Conservation (phyloP, 2,888 invertebrate genomes). For the Oligia strigilis region DNA sequence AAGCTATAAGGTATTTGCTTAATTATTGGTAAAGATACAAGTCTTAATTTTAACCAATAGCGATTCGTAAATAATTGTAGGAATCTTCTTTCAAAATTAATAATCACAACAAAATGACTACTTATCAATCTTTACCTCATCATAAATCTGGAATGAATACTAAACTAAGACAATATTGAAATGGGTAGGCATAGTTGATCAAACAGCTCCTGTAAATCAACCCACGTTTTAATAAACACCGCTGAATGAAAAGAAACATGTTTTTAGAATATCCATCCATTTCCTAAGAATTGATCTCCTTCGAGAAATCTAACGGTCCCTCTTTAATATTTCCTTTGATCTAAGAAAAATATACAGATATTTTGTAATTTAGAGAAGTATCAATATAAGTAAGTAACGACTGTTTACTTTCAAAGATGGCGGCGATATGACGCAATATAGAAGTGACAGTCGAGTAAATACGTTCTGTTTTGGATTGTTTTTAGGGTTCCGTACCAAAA, state of each 20-base stretch:
- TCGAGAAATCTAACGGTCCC: constrained; percentile 52
- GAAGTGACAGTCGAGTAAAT: constrained; percentile 15
- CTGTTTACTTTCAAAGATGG: constrained; percentile 46
- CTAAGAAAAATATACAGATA: constrained; percentile 53
- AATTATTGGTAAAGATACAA: no score
- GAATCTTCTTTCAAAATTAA: neutral
- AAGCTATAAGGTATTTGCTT: no score
- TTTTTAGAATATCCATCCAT: constrained; percentile 45
- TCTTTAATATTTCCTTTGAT: constrained; percentile 61
- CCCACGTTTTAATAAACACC: constrained; percentile 34
- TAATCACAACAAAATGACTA: neutral
- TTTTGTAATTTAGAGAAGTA: constrained; percentile 56
- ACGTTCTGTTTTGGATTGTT: neutral
- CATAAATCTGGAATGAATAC: neutral
- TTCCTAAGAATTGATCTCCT: constrained; percentile 59
- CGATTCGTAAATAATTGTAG: no score
- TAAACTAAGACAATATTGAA: constrained; percentile 10
- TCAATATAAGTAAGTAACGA: constrained; percentile 51
- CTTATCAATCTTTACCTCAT: neutral
- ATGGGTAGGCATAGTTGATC: constrained; percentile 19
- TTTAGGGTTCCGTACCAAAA: no score
- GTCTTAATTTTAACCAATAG: no score
- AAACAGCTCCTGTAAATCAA: constrained; percentile 43
- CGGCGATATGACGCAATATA: constrained; percentile 11
- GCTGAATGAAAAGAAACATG: constrained; percentile 40